A percentile compares a stretch with the other conserved stretches of the same genome.
phyloP scores from a whole-genome alignment of 2,888 invertebrate genomes.

The Busseola fusca region DNA sequence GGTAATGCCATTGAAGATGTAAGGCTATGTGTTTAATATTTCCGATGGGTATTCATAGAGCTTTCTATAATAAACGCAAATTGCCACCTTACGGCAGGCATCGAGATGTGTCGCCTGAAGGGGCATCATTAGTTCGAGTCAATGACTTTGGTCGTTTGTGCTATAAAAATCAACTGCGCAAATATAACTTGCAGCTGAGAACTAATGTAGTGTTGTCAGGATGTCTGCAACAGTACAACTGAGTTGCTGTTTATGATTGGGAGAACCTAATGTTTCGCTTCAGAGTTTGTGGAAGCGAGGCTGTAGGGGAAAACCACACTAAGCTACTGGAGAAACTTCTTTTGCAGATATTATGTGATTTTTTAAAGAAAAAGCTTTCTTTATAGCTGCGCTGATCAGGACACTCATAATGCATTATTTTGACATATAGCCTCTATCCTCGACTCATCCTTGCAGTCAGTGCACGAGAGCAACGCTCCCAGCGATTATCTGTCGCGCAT shows the following conservation, averaged over 20 bases:
- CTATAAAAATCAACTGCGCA: slow-evolving; percentile 32
- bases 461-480: slow-evolving; percentile 44
- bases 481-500: slow-evolving; percentile 53
- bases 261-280: not conserved
- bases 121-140: slow-evolving; percentile 33
- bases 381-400: too few species aligned
- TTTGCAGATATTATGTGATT: not conserved
- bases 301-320: not conserved
- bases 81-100: slow-evolving; percentile 2
- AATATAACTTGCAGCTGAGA: slow-evolving; percentile 25
- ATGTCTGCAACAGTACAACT: slow-evolving; percentile 20
- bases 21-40: slow-evolving; percentile 34
- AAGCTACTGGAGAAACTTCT: not conserved
- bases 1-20: slow-evolving; percentile 32
- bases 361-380: not conserved
- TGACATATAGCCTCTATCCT: not conserved
- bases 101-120: slow-evolving; percentile 22
- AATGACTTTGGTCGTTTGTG: slow-evolving; percentile 9
- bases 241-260: slow-evolving; percentile 12
- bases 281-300: not conserved
- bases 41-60: slow-evolving; percentile 26
- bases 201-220: slow-evolving; percentile 17
- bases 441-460: not conserved
- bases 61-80: slow-evolving; percentile 30
- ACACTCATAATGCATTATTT: too few species aligned